A percentile compares a stretch with the other conserved stretches of the same genome.
These are phyloP conservation scores for Cephus sareptanus DNA, from an alignment of 2,888 invertebrate genomes.

Conservation along the genomic window DNA sequence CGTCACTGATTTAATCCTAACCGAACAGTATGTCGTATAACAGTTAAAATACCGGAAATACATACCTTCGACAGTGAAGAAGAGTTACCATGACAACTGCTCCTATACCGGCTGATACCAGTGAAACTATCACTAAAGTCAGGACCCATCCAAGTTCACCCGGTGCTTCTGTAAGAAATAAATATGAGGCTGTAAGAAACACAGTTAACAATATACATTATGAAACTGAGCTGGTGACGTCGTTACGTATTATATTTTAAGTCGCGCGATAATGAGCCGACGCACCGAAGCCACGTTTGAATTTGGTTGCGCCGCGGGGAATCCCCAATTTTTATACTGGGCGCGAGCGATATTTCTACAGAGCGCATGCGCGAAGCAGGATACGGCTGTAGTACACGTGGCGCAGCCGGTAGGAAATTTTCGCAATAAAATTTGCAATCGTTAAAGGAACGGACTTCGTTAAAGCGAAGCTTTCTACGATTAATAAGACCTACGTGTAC, in stretches of 20 bases:
- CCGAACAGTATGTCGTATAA: neutral
- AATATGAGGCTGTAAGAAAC: neutral
- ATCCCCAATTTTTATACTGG: neutral
- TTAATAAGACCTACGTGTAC: neutral
- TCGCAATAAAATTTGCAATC: neutral
- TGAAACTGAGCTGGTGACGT: neutral
- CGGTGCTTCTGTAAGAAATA: conserved; percentile 68
- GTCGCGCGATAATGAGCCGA: neutral
- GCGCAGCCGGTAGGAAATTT: neutral
- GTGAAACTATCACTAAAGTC: conserved; percentile 77
- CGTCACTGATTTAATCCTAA: neutral
- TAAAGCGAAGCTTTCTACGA: neutral
- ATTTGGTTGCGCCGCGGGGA: neutral
- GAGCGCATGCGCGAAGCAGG: neutral
- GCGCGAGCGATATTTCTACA: neutral
- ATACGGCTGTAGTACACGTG: neutral
- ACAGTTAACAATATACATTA: neutral
- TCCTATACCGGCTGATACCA: conserved; percentile 77
- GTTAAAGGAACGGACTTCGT: neutral
- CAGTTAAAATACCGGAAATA: conserved; percentile 20
- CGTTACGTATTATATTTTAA: neutral
- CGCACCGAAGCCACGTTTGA: neutral
- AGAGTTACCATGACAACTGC: conserved; percentile 79
- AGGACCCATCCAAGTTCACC: conserved; percentile 78
- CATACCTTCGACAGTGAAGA: conserved; percentile 75